Conservation (phyloP, 2,113 vertebrate genomes). For the Rutilus rutilus region DNA sequence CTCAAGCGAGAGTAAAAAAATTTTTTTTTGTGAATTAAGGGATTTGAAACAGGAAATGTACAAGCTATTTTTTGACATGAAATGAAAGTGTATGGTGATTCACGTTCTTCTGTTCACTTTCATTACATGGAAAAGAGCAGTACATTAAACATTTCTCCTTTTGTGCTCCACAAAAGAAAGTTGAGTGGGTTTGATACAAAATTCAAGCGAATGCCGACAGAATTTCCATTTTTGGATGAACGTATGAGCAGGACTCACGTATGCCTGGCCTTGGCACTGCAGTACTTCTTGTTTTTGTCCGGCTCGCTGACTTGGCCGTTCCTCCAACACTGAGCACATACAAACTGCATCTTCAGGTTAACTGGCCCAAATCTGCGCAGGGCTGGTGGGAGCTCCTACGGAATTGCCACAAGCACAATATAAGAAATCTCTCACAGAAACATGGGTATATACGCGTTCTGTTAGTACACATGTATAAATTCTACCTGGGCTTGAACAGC, state of each 20-base stretch:
- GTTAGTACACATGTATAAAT: neutral
- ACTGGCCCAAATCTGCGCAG: slow-evolving; percentile 84
- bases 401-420: neutral
- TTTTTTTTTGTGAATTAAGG: neutral
- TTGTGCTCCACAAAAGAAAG: neutral
- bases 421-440: neutral
- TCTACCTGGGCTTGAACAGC: slow-evolving; percentile 84
- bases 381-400: slow-evolving; percentile 72
- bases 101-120: neutral
- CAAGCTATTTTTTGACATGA: neutral
- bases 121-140: neutral
- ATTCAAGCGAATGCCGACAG: neutral
- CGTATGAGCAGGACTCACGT: slow-evolving; percentile 79
- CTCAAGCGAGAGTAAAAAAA: too few relatives aligned
- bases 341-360: slow-evolving; percentile 96
- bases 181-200: neutral
- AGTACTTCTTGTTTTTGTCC: slow-evolving; percentile 96
- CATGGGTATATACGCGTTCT: neutral
- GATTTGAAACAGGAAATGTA: neutral
- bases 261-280: slow-evolving; percentile 95
- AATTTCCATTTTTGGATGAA: neutral
- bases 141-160: neutral
- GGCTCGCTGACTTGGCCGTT: slow-evolving; percentile 94
- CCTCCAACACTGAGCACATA: slow-evolving; percentile 93
- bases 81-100: neutral